Evolutionary conservation across 2,113 vertebrate species (phyloP), one percentile per base, ranked within the genome.

Genomic region (Psilopsiagon aurifrons): DNA sequence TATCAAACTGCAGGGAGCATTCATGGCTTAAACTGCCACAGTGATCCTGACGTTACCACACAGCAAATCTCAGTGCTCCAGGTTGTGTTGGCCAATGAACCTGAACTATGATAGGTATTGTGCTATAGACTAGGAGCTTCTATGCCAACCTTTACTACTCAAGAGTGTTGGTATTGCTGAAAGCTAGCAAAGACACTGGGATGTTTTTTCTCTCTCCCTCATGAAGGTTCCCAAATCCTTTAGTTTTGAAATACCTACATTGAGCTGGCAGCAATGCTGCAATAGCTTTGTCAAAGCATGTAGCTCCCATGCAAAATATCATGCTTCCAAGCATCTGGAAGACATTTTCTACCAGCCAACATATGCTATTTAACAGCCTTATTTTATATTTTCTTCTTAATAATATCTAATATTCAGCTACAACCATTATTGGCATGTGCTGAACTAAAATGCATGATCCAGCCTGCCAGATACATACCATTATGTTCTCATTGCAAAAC

Each of bases 361-460:
- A 80, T 67, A 83, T 54, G 93, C 19, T 47, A 37, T 80, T 83
- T 88, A 75, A 77, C 37, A 87, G 75, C 49, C 66, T 83, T 83
- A 79, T 82, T 95, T 95, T 86, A 66, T 31, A 70, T 52, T 16
- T 71, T 89, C 39, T n/a, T 59, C 76, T 88, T 85, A 92, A 83
- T 92, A 93, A 66, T 80, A 90, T 52, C 49, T 74, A 85, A 83
- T 90, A 80, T 85, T 83, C 84, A 90, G 41, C 41, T 5, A 62
- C 57, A 76, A 37, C 37, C 22, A 0, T 83, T 76, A 93, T 13
- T 83, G 67, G 41, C 75, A 89, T 76, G 81, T 88, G 76, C 69
- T 85, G n/a, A 94, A 87, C 23, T 9, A 76, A 82, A 67, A 80
- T 43, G 74, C 41, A 57, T 1, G 7, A 75, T 67, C 33, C 47